Evolutionary conservation across 2,113 vertebrate species (phyloP).

Genomic region (Melanerpes aurifrons): DNA sequence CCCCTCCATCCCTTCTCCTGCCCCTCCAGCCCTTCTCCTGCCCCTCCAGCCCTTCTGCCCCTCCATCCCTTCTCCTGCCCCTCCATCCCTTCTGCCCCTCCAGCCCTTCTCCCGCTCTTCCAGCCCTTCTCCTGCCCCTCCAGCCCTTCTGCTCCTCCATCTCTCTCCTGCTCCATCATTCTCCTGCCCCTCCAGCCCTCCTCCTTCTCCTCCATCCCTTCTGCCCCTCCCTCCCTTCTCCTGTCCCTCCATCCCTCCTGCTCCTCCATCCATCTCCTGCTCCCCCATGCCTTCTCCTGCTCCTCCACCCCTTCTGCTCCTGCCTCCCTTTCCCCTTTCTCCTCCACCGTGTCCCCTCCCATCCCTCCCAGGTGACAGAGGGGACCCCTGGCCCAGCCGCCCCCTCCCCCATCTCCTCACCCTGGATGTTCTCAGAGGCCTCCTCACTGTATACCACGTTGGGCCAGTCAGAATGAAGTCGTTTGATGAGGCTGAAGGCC

Average conservation of each 20-base stretch:
- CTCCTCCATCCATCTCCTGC: too few relatives aligned
- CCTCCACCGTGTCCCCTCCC: neutral
- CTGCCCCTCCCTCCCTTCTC: neutral
- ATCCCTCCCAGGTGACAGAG: neutral
- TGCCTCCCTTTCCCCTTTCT: neutral
- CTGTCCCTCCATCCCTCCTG: neutral
- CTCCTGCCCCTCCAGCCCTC: neutral
- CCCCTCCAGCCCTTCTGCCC: too few relatives aligned
- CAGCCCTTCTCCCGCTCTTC: neutral
- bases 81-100: too few relatives aligned
- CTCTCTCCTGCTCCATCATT: too few relatives aligned
- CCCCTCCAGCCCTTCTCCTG: too few relatives aligned
- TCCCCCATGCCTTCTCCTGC: neutral
- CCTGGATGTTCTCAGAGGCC: constrained; percentile 82
- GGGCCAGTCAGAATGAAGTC: constrained; percentile 90
- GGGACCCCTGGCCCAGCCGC: fast-evolving
- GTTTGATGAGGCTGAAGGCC: constrained; percentile 92
- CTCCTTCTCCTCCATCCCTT: neutral
- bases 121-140: neutral
- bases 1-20: too few relatives aligned
- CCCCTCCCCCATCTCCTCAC: constrained; percentile 34
- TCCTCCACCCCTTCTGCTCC: neutral
- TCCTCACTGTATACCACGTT: constrained; percentile 85
- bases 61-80: too few relatives aligned
- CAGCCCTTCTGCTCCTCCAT: too few relatives aligned